These are phyloP conservation scores for Melinopterus prodromus DNA, from an alignment of 2,888 invertebrate species.

Conservation along the genomic window DNA sequence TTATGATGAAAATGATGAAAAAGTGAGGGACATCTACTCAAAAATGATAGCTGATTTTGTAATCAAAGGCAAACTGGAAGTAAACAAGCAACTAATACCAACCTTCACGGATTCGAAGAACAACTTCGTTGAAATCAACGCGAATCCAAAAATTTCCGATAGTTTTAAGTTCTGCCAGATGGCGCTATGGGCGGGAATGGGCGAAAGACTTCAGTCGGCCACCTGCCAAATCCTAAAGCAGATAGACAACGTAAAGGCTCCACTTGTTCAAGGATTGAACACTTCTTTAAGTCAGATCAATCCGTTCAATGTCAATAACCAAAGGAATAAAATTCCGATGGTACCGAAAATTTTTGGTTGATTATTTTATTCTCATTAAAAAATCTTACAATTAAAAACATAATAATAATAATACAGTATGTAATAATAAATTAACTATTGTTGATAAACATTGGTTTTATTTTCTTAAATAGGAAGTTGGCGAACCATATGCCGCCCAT, in stretches of 20 bases:
- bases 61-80: slow-evolving; percentile 59
- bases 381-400: neutral
- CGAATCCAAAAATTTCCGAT: slow-evolving; percentile 60
- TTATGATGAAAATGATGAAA: slow-evolving; percentile 65
- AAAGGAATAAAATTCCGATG: neutral
- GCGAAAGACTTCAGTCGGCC: slow-evolving; percentile 65
- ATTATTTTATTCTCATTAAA: slow-evolving; percentile 13
- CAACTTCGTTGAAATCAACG: slow-evolving; percentile 66
- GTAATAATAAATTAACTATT: slow-evolving; percentile 12
- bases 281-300: neutral
- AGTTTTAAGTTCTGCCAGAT: slow-evolving; percentile 72
- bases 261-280: slow-evolving; percentile 8
- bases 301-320: neutral
- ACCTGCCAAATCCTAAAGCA: slow-evolving; percentile 59
- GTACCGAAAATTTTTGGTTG: neutral
- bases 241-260: neutral
- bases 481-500: slow-evolving; percentile 56
- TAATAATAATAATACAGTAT: slow-evolving; percentile 12
- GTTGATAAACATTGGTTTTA: slow-evolving; percentile 40
- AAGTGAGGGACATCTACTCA: slow-evolving; percentile 72
- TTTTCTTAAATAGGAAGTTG: slow-evolving; percentile 56
- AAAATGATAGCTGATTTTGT: slow-evolving; percentile 75
- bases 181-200: slow-evolving; percentile 73
- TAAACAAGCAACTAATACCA: slow-evolving; percentile 57
- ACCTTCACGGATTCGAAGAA: slow-evolving; percentile 59